These are phyloP conservation scores for Ctenicera cuprea DNA, from an alignment of 2,888 invertebrate genomes.

Conservation along the genomic window DNA sequence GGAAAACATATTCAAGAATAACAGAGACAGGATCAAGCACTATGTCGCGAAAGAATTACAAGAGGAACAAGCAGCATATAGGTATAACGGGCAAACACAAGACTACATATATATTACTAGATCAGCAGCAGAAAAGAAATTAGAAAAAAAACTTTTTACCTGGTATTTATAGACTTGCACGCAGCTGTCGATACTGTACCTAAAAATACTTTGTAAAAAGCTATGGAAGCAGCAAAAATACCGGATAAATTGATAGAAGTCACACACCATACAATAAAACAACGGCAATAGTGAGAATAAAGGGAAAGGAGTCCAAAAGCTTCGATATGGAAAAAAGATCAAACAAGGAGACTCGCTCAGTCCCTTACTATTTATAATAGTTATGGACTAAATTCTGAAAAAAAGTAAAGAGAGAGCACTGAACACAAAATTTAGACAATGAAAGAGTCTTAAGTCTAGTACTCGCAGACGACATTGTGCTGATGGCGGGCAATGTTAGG, in stretches of 20 bases:
- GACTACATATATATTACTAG: not conserved
- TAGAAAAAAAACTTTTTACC: too few species aligned
- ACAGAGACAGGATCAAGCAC: too few species aligned
- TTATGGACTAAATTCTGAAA: slow-evolving; percentile 7
- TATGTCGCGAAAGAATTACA: not conserved
- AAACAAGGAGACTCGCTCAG: slow-evolving; percentile 16
- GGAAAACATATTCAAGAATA: not conserved
- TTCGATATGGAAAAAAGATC: not conserved
- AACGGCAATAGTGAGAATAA: slow-evolving; percentile 4
- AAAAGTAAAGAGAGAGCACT: slow-evolving; percentile 6
- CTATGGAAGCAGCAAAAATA: slow-evolving; percentile 1
- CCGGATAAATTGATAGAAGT: not conserved
- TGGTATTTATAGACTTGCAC: not conserved
- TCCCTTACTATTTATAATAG: slow-evolving; percentile 12
- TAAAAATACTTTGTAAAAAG: not conserved
- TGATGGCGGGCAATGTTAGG: too few species aligned
- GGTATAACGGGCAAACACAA: not conserved
- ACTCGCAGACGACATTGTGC: not conserved
- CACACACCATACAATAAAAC: not conserved
- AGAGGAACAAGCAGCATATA: not conserved
- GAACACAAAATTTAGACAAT: not conserved
- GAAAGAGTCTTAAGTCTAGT: slow-evolving; percentile 2
- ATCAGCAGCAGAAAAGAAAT: not conserved
- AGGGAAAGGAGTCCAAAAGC: not conserved
- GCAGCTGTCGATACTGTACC: not conserved